Base-by-base conservation (phyloP, 2,113 vertebrate species). In the Scolopax mira region DNA sequence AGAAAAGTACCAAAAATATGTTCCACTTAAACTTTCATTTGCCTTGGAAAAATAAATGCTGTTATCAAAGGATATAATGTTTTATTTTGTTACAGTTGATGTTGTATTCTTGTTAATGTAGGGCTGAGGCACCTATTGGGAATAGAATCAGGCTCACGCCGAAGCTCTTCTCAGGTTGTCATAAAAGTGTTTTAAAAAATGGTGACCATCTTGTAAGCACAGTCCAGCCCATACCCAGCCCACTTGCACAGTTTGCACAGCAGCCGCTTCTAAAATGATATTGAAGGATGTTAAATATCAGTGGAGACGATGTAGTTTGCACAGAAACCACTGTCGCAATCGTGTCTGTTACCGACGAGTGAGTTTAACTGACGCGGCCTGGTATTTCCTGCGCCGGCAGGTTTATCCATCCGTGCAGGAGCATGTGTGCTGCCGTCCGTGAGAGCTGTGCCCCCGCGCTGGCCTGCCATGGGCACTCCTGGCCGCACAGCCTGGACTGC, bases 391-490 rank as follows among this genome's bases (percentile, higher is more conserved):
- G 37, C 0, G 2, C 7, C 61, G 79, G 28, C 97, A 99, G 99
- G 72, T 99, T 99, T 57, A 98, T 99, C 93, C 98, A 98, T 89
- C 99, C 99, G 3, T 99, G 98, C 19, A 98, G 97, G 37, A 99
- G 98, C 18, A 96, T 99, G 96, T 99, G 99, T 65, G 74, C 89
- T 72, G 98, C 98, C 2, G 98, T 99, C 44, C 98, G 97, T 67
- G 98, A 98, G 75, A 98, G 98, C 94, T 99, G 99, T 5, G 97
- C 98, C 42, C 98, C 98, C 0, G 97, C 98, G 35, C 97, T 99
- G 8, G 94, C 97, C 74, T 99, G 99, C 93, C 98, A 98, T 2
- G 99, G 98, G 8, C 98, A 98, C 10, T 30, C 89, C 4, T 99
- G 99, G 99, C 98, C 98, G 2, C 97, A 98, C 74, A 98, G 84